A percentile compares a stretch with the other conserved stretches of the same genome.
These are phyloP conservation scores for Antigone vipio DNA, from an alignment of 2,113 vertebrate species.

Conservation along the genomic window DNA sequence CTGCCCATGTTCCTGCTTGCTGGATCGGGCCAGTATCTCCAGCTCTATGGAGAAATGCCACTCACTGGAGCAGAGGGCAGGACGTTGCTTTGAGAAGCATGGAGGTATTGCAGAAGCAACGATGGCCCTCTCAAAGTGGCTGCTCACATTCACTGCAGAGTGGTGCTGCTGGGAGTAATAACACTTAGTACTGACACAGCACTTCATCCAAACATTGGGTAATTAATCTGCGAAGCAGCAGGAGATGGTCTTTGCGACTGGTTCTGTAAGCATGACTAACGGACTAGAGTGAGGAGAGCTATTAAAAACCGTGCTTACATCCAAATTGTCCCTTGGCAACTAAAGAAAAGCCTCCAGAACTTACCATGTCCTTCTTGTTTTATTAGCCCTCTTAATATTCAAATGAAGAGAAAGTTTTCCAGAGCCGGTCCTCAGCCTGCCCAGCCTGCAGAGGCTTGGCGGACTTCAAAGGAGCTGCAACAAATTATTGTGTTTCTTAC, in stretches of 20 bases:
- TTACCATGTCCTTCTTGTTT: slow-evolving; percentile 24
- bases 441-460: neutral
- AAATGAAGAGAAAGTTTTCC: slow-evolving; percentile 45
- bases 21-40: neutral
- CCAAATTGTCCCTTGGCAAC: slow-evolving; percentile 27
- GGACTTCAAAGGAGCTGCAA: neutral
- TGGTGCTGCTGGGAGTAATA: neutral
- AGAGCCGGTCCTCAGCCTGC: neutral
- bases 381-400: slow-evolving; percentile 26
- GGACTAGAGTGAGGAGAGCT: neutral
- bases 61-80: neutral
- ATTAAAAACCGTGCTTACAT: neutral
- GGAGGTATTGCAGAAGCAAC: neutral
- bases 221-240: slow-evolving; percentile 41
- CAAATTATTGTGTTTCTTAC: neutral
- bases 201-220: neutral
- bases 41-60: neutral
- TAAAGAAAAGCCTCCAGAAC: slow-evolving; percentile 20
- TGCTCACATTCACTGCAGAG: neutral
- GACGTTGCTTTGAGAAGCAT: rapidly evolving
- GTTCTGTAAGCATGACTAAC: neutral
- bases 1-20: neutral
- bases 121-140: neutral
- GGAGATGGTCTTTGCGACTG: neutral
- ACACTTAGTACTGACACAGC: neutral